Percentiles rank a stretch among this genome's conserved stretches.
phyloP scores from a whole-genome alignment of 2,888 invertebrate genomes.

The Seira musarum region DNA sequence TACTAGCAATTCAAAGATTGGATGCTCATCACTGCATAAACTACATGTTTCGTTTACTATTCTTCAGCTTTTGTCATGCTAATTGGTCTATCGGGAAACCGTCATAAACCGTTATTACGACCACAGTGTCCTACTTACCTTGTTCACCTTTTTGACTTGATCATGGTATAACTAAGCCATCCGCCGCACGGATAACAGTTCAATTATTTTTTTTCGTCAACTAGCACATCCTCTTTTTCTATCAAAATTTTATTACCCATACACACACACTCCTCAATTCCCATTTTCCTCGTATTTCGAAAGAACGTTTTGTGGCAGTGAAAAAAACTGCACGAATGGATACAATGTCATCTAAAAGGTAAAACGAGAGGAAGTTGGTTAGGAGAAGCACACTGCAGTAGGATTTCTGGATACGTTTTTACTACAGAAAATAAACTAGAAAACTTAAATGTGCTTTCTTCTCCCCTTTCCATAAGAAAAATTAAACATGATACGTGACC shows the following conservation, averaged over 20 bases:
- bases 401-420: conserved; percentile 36
- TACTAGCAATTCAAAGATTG: too few relatives aligned
- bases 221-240: conserved; percentile 22
- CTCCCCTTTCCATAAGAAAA: conserved; percentile 22
- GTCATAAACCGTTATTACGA: conserved; percentile 45
- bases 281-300: conserved; percentile 2
- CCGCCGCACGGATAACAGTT: conserved; percentile 20
- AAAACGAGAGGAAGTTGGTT: not conserved
- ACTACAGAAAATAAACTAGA: conserved; percentile 41
- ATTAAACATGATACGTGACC: conserved; percentile 51
- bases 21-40: too few relatives aligned
- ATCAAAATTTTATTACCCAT: conserved; percentile 52
- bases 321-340: not conserved
- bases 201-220: conserved; percentile 51
- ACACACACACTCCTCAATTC: conserved; percentile 39
- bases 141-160: conserved; percentile 51
- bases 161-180: not conserved
- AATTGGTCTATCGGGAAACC: conserved; percentile 53
- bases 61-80: conserved; percentile 43
- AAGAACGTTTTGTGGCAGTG: conserved; percentile 19
- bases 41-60: too few relatives aligned
- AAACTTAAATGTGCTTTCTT: conserved; percentile 25
- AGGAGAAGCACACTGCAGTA: not conserved
- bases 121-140: conserved; percentile 34
- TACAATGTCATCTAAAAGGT: conserved; percentile 8